Conservation (phyloP, 1,140 invertebrate species). For the Pseudomyrmex cubaensis region DNA sequence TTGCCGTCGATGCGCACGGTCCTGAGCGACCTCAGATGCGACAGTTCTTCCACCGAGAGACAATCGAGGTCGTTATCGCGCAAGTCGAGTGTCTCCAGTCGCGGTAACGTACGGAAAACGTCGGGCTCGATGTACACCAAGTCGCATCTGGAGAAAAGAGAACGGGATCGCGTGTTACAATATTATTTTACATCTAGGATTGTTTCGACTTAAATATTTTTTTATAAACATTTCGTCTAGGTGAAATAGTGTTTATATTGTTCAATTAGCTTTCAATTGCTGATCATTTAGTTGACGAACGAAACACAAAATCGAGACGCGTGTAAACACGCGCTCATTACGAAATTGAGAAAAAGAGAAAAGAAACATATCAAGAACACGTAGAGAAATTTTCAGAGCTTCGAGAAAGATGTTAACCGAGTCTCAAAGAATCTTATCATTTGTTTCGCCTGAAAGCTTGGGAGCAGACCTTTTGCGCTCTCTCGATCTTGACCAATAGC, state of each 20-base stretch:
- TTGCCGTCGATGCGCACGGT: conserved; percentile 74
- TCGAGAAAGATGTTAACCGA: neutral
- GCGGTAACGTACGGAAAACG: conserved; percentile 66
- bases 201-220: no score
- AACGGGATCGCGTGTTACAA: neutral
- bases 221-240: no score
- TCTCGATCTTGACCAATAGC: neutral
- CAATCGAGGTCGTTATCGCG: conserved; percentile 78
- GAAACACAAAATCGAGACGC: no score
- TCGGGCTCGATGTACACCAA: conserved; percentile 74
- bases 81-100: conserved; percentile 71
- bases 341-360: no score
- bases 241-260: no score
- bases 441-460: neutral
- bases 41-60: conserved; percentile 70
- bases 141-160: conserved; percentile 61
- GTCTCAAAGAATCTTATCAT: neutral
- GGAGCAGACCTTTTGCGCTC: neutral
- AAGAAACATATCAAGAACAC: no score
- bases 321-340: no score
- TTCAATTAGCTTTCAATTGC: no score
- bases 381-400: no score
- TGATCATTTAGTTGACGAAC: no score
- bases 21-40: conserved; percentile 57
- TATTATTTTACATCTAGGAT: no score